Conservation (phyloP, 2,113 vertebrate species). For the Marcusenius ussheri region DNA sequence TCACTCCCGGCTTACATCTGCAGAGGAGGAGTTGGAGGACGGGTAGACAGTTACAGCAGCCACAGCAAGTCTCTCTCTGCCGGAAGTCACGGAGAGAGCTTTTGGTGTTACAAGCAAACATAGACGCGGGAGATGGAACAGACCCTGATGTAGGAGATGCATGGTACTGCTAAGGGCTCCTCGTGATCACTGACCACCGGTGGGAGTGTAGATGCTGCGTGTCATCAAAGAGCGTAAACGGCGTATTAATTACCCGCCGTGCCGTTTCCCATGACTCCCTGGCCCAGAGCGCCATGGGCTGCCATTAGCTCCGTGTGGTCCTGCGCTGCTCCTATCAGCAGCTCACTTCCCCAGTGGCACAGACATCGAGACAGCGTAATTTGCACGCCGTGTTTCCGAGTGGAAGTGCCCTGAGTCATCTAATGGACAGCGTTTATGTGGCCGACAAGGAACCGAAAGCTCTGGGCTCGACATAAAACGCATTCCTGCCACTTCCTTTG, state of each 20-base stretch:
- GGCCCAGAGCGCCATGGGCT: not conserved
- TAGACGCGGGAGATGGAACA: not conserved
- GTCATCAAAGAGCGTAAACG: constrained; percentile 3
- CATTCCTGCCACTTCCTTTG: not conserved
- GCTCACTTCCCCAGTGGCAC: constrained; percentile 4
- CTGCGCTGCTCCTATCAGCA: not conserved
- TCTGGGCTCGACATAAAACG: not conserved
- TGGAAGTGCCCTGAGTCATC: constrained; percentile 17
- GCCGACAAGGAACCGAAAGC: not conserved
- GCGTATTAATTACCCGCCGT: not conserved
- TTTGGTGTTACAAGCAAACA: not conserved
- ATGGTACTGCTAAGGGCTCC: not conserved
- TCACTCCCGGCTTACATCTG: not conserved
- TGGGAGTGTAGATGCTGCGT: not conserved
- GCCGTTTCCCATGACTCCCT: constrained; percentile 21
- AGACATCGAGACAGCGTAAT: constrained; percentile 15
- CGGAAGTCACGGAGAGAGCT: not conserved
- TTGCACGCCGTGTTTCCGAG: not conserved
- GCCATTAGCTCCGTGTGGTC: not conserved
- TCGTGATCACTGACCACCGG: not conserved
- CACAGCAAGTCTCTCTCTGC: not conserved
- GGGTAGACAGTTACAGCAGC: not conserved
- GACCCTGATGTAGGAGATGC: not conserved
- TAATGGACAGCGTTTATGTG: constrained; percentile 15
- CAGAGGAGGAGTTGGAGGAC: not conserved